phyloP scores from a whole-genome alignment of 2,113 vertebrate species.

The Peromyscus maniculatus region DNA sequence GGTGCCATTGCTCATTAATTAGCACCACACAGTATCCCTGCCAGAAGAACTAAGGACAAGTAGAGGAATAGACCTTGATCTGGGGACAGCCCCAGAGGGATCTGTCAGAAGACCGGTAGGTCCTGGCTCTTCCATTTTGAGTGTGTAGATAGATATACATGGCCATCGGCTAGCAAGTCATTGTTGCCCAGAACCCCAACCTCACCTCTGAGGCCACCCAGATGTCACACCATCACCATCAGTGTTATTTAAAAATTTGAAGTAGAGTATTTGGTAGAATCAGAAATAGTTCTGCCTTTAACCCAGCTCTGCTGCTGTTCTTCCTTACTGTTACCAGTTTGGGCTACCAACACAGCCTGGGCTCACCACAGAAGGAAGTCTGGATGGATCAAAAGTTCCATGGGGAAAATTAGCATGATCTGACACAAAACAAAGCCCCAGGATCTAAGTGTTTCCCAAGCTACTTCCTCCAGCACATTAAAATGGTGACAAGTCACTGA shows the following conservation, averaged over 20 bases:
- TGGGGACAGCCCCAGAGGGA: not conserved
- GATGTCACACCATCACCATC: not conserved
- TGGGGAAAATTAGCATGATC: not conserved
- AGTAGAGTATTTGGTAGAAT: not conserved
- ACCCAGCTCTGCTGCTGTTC: not conserved
- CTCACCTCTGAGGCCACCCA: not conserved
- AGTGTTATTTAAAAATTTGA: not conserved
- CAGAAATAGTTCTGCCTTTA: not conserved
- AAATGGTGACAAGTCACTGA: not conserved
- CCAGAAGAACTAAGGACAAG: not conserved
- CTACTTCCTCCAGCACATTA: not conserved
- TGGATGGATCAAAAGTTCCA: not conserved
- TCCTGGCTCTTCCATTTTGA: not conserved
- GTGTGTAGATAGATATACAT: accelerated
- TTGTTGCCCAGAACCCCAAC: not conserved
- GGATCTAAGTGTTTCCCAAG: not conserved
- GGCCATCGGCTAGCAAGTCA: not conserved
- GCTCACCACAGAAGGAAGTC: not conserved
- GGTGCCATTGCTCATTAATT: not conserved
- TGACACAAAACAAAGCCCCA: not conserved
- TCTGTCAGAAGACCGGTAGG: not conserved
- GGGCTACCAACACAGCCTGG: not conserved
- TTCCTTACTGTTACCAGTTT: not conserved
- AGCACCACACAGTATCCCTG: not conserved
- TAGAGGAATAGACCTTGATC: not conserved